phyloP scores from a whole-genome alignment of 2,888 invertebrate genomes.

The Halictus ligatus region DNA sequence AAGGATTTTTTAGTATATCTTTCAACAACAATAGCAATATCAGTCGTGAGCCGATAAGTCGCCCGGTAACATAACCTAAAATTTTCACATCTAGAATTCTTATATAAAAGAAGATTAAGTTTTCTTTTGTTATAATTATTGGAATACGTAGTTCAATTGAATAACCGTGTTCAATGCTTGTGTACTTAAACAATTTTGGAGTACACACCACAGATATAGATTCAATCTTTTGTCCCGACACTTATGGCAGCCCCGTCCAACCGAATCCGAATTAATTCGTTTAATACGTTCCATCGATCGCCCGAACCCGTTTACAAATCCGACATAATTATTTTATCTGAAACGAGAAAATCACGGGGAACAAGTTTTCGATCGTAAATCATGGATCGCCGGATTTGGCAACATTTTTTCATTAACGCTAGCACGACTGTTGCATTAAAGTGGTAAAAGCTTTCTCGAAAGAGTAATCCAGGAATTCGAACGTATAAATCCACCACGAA shows the following conservation, averaged over 20 bases:
- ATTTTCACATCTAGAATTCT: too few species aligned
- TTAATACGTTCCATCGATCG: not conserved
- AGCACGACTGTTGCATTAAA: slow-evolving; percentile 15
- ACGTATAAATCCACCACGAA: slow-evolving; percentile 37
- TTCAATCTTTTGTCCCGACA: not conserved
- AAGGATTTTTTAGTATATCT: too few species aligned
- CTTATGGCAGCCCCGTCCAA: too few species aligned
- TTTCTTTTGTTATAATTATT: not conserved
- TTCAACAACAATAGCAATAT: too few species aligned
- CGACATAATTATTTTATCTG: not conserved
- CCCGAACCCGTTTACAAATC: not conserved
- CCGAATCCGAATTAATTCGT: too few species aligned
- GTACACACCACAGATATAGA: not conserved
- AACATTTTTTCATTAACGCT: slow-evolving; percentile 29
- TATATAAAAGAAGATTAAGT: too few species aligned
- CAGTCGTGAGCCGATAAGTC: too few species aligned
- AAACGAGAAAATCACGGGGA: not conserved
- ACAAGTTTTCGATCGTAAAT: slow-evolving; percentile 15
- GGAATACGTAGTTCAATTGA: not conserved
- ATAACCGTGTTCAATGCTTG: too few species aligned
- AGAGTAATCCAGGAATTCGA: slow-evolving; percentile 32
- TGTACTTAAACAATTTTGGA: not conserved
- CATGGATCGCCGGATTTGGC: not conserved
- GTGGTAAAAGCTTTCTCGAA: slow-evolving; percentile 5
- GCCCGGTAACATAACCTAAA: too few species aligned